These are phyloP conservation scores for Lepidurus arcticus DNA, from an alignment of 1,140 invertebrate species.

Conservation along the genomic window DNA sequence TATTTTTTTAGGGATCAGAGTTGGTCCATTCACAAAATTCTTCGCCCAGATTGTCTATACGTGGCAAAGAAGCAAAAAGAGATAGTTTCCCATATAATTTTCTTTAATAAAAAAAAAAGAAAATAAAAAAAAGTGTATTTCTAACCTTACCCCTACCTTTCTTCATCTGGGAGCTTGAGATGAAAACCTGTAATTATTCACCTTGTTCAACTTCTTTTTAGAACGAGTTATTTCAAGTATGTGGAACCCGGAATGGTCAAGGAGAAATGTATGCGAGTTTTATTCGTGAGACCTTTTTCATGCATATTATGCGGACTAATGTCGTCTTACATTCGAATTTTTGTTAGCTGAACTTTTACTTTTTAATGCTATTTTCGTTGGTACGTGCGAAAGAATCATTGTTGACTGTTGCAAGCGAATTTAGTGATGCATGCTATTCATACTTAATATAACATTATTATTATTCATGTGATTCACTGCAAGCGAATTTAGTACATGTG, in stretches of 20 bases:
- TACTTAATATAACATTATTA: too few relatives aligned
- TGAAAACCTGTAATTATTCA: neutral
- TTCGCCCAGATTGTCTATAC: conserved; percentile 3
- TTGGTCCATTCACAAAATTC: conserved; percentile 19
- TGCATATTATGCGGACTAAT: too few relatives aligned
- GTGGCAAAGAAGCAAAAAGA: neutral
- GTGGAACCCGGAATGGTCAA: neutral
- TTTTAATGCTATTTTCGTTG: too few relatives aligned
- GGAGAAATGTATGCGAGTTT: too few relatives aligned
- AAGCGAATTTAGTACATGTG: too few relatives aligned
- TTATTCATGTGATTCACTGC: too few relatives aligned
- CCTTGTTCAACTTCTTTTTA: neutral
- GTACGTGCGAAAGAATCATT: too few relatives aligned
- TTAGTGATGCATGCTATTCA: too few relatives aligned
- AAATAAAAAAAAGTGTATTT: neutral
- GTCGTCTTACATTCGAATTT: too few relatives aligned
- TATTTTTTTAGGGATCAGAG: neutral
- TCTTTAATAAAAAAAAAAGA: neutral
- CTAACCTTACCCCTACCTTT: neutral
- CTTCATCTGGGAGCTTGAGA: neutral
- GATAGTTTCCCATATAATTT: neutral
- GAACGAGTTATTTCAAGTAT: neutral
- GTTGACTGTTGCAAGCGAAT: too few relatives aligned
- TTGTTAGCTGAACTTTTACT: too few relatives aligned
- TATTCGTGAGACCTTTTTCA: too few relatives aligned